Conservation (phyloP, 2,113 vertebrate species). For the Tenrec ecaudatus region DNA sequence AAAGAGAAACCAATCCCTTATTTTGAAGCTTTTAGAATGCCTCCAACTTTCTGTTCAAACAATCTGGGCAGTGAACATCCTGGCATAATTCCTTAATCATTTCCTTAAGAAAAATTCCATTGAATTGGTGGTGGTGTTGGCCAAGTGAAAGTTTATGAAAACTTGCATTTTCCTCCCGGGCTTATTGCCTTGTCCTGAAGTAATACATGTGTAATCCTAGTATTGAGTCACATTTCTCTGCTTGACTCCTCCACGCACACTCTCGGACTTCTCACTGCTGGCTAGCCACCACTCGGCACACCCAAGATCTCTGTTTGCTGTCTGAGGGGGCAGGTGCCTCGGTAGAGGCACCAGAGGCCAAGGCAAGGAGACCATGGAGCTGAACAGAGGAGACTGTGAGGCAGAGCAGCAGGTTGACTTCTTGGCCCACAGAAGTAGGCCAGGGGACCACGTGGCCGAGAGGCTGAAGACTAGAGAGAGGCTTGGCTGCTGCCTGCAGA, state of each 20-base stretch:
- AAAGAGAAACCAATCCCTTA: neutral
- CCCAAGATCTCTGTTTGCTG: no score
- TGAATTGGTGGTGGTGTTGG: neutral
- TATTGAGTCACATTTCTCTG: neutral
- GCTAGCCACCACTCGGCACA: no score
- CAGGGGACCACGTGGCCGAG: no score
- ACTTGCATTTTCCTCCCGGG: constrained; percentile 39
- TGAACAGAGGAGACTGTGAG: no score
- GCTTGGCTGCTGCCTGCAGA: no score
- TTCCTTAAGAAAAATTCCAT: constrained; percentile 66
- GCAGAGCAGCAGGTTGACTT: no score
- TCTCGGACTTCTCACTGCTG: neutral
- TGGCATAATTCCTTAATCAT: constrained; percentile 41
- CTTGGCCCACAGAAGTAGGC: no score
- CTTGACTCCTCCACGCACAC: neutral
- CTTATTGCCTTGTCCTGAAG: neutral
- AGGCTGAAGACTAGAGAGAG: no score
- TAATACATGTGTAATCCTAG: neutral
- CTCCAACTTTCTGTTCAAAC: constrained; percentile 6
- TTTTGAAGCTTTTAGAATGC: neutral
- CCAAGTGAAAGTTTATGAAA: constrained; percentile 15
- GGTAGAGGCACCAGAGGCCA: no score
- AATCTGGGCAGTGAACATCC: constrained; percentile 14
- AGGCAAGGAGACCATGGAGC: no score
- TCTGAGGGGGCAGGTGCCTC: no score